Base-by-base conservation (phyloP, 2,113 vertebrate genomes). In the Otus sunia region DNA sequence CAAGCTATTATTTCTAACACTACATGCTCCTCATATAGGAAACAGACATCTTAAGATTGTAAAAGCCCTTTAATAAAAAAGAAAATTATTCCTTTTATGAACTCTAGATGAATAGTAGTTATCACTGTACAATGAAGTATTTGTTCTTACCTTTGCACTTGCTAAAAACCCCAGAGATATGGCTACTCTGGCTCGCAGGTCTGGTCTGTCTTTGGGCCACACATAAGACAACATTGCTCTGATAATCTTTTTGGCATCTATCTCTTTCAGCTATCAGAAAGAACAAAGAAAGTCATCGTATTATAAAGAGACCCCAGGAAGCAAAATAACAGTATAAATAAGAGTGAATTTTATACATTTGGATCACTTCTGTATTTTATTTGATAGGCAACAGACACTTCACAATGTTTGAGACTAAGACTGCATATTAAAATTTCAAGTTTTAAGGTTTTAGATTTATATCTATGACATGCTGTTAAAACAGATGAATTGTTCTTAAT, bases 141-240 rank as follows among this genome's bases (percentile, higher is more conserved):
- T 59, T 92, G 83, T 13, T 86, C 97, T 97, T 98, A 99, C 99
- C 99, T 99, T 99, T 80, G 99, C 98, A 94, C 98, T 98, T 52
- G 98, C 99, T 37, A 99, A 98, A 76, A 99, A 98, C 47, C 98
- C 98, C 71, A 99, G 97, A 17, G 99, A 99, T 55, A 99, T 53
- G 74, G 97, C 99, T 27, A 99, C 99, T 93, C 99, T 98, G 64
- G 99, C 98, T 32, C 99, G 97, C 14, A 99, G 98, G 97, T 99
- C 99, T 17, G 99, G 99, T 93, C 99, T 98, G 89, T 99, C 98
- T 76, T 98, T 99, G 72, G 99, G 99, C 99, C 99, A 99, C 84
- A 99, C 99, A 0, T 99, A 99, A 16, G 99, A 98, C 83, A 99
- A 91, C 99, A 99, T 99, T 0, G 99, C 99, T 95, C 97, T 97